Base-by-base conservation (phyloP, 2,888 invertebrate species). In the Lasioglossum morio region DNA sequence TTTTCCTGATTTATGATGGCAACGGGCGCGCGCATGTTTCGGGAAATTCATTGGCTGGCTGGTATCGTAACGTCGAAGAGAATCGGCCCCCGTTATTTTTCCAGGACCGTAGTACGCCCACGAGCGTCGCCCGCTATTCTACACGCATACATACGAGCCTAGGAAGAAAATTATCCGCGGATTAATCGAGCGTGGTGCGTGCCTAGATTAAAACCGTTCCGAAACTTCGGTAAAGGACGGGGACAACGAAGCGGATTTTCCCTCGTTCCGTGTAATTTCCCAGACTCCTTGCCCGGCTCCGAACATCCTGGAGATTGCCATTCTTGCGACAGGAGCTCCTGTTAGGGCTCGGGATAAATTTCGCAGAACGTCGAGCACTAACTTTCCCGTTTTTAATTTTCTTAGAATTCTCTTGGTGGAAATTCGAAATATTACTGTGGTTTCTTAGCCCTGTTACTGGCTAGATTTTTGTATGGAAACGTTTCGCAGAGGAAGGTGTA, bases 1-100 rank as follows among this genome's bases (percentile, higher is more conserved):
- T 30, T 40, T n/a, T n/a, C 46, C 37, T 48, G 66, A 79, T 79
- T 79, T 74, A 79, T 34, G 79, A 16, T 4, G 37, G 74, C 77
- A 57, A n/a, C 77, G 70, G 34, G 48, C n/a, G 12, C 30, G 8
- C 27, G 27, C 37, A 40, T 46, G 37, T 81, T 72, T 40, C 70
- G 37, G 23, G 16, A 40, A 53, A 78, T 70, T 19, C 63, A 30
- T 63, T 30, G 27, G 63, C 23, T 34, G 66, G 34, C 34, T 60
- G 27, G 14, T 27, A 12, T 34, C 19, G 34, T 10, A 34, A 34
- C 34, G 30, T 66, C 34, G 66, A 30, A 34, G 19, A 34, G 7
- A 7, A 66, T 34, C 63, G 63, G 30, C 16, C 30, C 27, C 16
- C 63, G 63, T 7, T 63, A 27, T 30, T 63, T 63, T 63, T 63